These are phyloP conservation scores for Heterohyrax brucei DNA, from an alignment of 2,797 vertebrate species.

Conservation along the genomic window DNA sequence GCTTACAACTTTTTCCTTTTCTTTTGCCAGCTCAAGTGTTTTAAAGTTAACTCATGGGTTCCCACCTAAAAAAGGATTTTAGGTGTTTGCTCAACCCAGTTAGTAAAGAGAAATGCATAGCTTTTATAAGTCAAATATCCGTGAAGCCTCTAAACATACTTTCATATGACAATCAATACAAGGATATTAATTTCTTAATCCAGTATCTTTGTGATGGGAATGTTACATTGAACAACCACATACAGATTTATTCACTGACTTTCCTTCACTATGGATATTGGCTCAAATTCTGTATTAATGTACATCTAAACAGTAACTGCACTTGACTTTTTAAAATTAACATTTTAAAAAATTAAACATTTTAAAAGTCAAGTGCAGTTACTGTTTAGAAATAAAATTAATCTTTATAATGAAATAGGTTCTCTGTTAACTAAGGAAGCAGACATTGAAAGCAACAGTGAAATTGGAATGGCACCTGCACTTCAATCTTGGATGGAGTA, in stretches of 20 bases:
- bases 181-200: background rate
- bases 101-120: background rate
- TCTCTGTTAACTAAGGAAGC: conserved; percentile 25
- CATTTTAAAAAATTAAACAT: background rate
- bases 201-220: conserved; percentile 21
- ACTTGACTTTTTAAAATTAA: no score
- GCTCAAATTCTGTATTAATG: background rate
- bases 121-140: conserved; percentile 28
- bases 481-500: background rate
- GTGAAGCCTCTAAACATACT: background rate
- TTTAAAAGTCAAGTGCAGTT: background rate
- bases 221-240: background rate
- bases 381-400: background rate
- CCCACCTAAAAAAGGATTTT: background rate
- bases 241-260: background rate
- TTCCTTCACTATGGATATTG: background rate
- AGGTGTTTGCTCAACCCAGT: conserved; percentile 21
- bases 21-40: background rate
- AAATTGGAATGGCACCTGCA: background rate
- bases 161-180: background rate
- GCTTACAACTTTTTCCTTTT: conserved; percentile 5
- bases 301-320: no score
- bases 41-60: background rate
- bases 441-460: background rate
- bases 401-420: background rate